A percentile compares a stretch with the other conserved stretches of the same genome.
These are phyloP conservation scores for Heteronetta atricapilla DNA, from an alignment of 2,113 vertebrate genomes.

Conservation along the genomic window DNA sequence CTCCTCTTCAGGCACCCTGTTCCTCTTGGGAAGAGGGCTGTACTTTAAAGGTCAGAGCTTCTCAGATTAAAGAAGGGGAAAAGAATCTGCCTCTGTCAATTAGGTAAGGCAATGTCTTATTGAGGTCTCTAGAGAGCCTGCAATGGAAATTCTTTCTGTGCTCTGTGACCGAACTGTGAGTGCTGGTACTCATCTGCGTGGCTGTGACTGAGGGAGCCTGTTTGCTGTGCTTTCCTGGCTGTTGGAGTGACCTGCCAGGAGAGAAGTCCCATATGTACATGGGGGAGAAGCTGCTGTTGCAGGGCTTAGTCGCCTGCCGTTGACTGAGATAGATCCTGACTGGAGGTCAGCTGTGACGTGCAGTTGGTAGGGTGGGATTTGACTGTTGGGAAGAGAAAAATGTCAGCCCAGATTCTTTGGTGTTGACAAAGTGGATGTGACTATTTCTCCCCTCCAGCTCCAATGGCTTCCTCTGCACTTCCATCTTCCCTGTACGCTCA, in stretches of 20 bases:
- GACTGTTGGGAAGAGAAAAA: constrained; percentile 47
- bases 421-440: constrained; percentile 7
- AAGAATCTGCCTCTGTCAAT: constrained; percentile 15
- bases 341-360: constrained; percentile 66
- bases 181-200: not conserved
- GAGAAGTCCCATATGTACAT: not conserved
- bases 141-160: not conserved
- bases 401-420: constrained; percentile 38
- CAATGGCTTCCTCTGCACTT: not conserved
- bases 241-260: not conserved
- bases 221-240: not conserved
- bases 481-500: not conserved
- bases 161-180: not conserved
- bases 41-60: constrained; percentile 49
- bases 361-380: constrained; percentile 60
- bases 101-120: not conserved
- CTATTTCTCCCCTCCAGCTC: constrained; percentile 33
- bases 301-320: not conserved
- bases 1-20: constrained; percentile 2
- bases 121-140: not conserved
- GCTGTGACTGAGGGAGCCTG: not conserved
- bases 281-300: constrained; percentile 23
- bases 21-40: constrained; percentile 29
- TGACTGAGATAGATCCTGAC: constrained; percentile 62
- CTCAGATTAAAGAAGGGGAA: constrained; percentile 3